These are phyloP conservation scores for Zoanthus sociatus DNA, from an alignment of 92 coral and sea anemone genomes.

Conservation along the genomic window DNA sequence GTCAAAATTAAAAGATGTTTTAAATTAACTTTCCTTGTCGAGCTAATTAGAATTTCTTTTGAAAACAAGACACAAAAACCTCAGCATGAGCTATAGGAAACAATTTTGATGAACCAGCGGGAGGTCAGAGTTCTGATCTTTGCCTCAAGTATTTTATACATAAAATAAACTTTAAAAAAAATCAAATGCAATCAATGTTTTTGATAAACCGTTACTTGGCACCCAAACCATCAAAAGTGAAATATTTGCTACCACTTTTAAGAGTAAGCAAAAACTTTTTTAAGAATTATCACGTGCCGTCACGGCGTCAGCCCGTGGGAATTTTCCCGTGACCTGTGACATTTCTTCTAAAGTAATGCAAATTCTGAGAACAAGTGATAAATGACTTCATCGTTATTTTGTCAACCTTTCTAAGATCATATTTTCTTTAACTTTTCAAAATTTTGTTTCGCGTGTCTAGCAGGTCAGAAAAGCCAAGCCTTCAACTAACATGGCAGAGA, in stretches of 20 bases:
- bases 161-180: too few relatives aligned
- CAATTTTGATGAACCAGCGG: neutral
- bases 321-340: slow-evolving; percentile 6
- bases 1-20: neutral
- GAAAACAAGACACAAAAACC: neutral
- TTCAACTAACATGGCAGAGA: slow-evolving; percentile 13
- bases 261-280: neutral
- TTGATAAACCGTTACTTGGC: too few relatives aligned
- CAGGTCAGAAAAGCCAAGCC: neutral
- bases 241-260: neutral
- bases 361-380: neutral
- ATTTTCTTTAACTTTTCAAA: slow-evolving; percentile 18
- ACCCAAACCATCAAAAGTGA: neutral
- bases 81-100: neutral
- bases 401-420: neutral
- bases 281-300: neutral
- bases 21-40: neutral
- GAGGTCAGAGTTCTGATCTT: neutral
- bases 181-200: too few relatives aligned
- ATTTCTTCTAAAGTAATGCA: slow-evolving; percentile 32
- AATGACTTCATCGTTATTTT: neutral
- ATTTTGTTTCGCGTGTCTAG: neutral
- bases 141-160: neutral
- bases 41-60: neutral
- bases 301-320: neutral